These are phyloP conservation scores for Caenorhabditis japonica DNA, from an alignment of 2,888 invertebrate species.

Conservation along the genomic window DNA sequence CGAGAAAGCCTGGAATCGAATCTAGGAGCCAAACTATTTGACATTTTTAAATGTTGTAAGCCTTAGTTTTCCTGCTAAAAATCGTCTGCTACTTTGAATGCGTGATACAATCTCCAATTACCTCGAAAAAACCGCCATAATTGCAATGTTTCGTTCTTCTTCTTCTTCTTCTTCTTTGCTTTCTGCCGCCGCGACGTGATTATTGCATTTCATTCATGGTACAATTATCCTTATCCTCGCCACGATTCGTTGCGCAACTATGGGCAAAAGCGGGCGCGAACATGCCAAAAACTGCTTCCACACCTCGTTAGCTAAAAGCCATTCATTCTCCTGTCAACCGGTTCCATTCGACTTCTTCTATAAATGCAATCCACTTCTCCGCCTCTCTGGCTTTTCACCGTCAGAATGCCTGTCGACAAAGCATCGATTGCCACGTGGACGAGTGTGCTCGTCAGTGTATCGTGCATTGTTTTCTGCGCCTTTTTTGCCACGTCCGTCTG, in stretches of 20 bases:
- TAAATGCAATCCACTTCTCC: conserved; percentile 16
- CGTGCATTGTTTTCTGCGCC: conserved; percentile 48
- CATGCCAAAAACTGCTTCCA: conserved; percentile 48
- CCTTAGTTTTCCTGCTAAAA: no score
- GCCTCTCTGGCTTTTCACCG: background rate
- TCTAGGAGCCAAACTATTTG: no score
- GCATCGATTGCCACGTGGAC: conserved; percentile 54
- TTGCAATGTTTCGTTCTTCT: no score
- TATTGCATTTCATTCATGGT: background rate
- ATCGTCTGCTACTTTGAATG: no score
- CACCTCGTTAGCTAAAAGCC: conserved; percentile 45
- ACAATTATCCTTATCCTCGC: conserved; percentile 5
- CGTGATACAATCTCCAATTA: no score
- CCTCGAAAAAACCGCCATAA: no score
- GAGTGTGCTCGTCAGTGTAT: conserved; percentile 49
- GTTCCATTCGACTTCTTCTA: conserved; percentile 13
- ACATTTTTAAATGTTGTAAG: no score
- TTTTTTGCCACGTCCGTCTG: conserved; percentile 51
- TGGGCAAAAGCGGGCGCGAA: conserved; percentile 26
- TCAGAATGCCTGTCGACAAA: conserved; percentile 39
- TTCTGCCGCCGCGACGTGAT: no score
- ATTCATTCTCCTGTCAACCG: conserved; percentile 13
- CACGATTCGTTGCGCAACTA: conserved; percentile 30
- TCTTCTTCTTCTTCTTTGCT: no score
- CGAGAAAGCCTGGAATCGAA: no score